phyloP scores from a whole-genome alignment of 2,888 invertebrate genomes.

The Drosophila acutilabella region DNA sequence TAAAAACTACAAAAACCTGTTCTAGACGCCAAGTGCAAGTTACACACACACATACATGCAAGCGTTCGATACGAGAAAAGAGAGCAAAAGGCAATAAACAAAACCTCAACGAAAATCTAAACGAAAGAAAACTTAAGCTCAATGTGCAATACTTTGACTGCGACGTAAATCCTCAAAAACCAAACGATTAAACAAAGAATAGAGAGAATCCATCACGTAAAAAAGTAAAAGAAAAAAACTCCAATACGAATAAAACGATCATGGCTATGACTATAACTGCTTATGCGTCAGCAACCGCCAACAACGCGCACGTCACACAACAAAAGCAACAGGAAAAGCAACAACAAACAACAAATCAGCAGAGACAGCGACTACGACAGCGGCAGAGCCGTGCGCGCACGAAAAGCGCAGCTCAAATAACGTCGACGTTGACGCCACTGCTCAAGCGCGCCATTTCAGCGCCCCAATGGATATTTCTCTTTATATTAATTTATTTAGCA shows the following conservation, averaged over 20 bases:
- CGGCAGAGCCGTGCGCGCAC: slow-evolving; percentile 72
- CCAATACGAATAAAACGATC: slow-evolving; percentile 58
- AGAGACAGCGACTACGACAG: slow-evolving; percentile 47
- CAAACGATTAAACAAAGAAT: slow-evolving; percentile 25
- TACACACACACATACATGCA: slow-evolving; percentile 32
- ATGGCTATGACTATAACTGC: slow-evolving; percentile 64
- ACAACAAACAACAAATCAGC: slow-evolving; percentile 57
- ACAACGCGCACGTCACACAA: slow-evolving; percentile 55
- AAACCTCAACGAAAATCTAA: slow-evolving; percentile 51
- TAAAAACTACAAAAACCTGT: slow-evolving; percentile 67
- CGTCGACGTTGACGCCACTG: slow-evolving; percentile 53
- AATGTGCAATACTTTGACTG: slow-evolving; percentile 52
- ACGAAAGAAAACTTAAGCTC: slow-evolving; percentile 54
- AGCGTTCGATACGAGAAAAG: slow-evolving; percentile 32
- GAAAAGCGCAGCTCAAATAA: slow-evolving; percentile 74
- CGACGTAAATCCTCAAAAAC: slow-evolving; percentile 30
- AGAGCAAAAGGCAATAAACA: slow-evolving; percentile 62
- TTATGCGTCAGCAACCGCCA: slow-evolving; percentile 71
- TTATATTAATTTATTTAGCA: slow-evolving; percentile 80
- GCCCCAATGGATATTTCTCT: slow-evolving; percentile 80
- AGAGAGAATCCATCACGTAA: slow-evolving; percentile 24
- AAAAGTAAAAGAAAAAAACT: slow-evolving; percentile 17
- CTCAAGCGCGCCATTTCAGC: slow-evolving; percentile 68
- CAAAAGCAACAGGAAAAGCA: slow-evolving; percentile 39
- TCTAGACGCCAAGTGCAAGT: slow-evolving; percentile 74